These are phyloP conservation scores for Diaprepes abbreviatus DNA, from an alignment of 2,888 invertebrate genomes.

Conservation along the genomic window DNA sequence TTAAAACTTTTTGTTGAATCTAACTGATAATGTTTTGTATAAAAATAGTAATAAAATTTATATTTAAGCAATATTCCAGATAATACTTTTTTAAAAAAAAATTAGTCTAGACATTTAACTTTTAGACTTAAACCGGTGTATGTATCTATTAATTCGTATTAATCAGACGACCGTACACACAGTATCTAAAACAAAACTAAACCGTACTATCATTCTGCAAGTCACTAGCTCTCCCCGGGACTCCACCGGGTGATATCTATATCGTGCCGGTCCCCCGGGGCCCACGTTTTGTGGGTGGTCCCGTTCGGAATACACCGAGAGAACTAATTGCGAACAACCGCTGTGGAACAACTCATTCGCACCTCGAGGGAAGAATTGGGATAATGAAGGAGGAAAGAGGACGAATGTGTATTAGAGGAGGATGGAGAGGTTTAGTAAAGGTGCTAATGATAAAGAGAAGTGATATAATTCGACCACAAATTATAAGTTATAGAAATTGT, in stretches of 20 bases:
- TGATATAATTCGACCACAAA: no score
- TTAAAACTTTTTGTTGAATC: no score
- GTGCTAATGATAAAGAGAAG: conserved; percentile 18
- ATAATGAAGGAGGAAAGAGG: conserved; percentile 36
- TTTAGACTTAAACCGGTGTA: background rate
- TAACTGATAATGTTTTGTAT: no score
- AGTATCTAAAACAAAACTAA: conserved; percentile 26
- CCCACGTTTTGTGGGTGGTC: conserved; percentile 39
- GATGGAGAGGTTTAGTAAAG: conserved; percentile 1
- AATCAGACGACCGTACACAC: background rate
- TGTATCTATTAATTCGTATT: background rate
- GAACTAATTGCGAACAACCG: conserved; percentile 48
- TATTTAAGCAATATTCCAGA: no score
- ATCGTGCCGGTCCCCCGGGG: conserved; percentile 46
- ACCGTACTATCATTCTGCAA: conserved; percentile 38
- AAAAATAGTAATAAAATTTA: no score
- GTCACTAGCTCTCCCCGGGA: conserved; percentile 41
- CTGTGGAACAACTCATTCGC: conserved; percentile 45
- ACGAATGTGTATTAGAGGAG: background rate
- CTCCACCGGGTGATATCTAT: conserved; percentile 49
- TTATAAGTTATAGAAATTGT: no score
- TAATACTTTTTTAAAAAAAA: no score
- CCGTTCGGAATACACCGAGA: conserved; percentile 19
- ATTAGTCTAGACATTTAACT: no score
- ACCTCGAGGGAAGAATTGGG: conserved; percentile 45